Percentiles rank a stretch among this genome's conserved stretches.
Conservation (phyloP, 2,888 invertebrate genomes). For the Tolmerus cingulatus region DNA sequence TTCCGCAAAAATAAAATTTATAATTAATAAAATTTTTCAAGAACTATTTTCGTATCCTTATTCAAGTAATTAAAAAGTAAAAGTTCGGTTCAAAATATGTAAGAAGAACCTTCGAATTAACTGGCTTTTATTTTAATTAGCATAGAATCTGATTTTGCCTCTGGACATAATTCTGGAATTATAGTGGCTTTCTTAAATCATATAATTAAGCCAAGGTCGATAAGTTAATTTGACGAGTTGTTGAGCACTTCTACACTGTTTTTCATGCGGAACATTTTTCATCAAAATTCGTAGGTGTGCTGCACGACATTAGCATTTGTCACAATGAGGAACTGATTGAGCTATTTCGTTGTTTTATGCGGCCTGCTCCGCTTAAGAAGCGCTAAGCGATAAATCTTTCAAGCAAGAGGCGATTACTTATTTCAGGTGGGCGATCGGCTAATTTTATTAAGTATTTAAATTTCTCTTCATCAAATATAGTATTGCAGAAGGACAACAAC, state of each 20-base stretch:
- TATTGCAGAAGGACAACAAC: not conserved
- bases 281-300: not conserved
- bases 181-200: not conserved
- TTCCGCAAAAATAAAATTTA: not conserved
- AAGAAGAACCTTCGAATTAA: not conserved
- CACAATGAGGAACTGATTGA: not conserved
- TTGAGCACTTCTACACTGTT: not conserved
- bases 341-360: not conserved
- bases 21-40: not conserved
- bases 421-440: not conserved
- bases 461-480: not conserved
- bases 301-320: not conserved
- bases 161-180: not conserved
- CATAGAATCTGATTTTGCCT: not conserved
- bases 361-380: not conserved
- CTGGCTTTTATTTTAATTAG: not conserved
- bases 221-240: not conserved
- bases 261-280: not conserved
- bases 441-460: not conserved
- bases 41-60: not conserved
- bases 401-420: not conserved
- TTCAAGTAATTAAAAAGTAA: not conserved
- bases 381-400: not conserved
- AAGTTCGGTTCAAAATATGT: not conserved
- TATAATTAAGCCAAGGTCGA: not conserved